These are phyloP conservation scores for Notothenia coriiceps DNA, from an alignment of 2,113 vertebrate species.

Conservation along the genomic window DNA sequence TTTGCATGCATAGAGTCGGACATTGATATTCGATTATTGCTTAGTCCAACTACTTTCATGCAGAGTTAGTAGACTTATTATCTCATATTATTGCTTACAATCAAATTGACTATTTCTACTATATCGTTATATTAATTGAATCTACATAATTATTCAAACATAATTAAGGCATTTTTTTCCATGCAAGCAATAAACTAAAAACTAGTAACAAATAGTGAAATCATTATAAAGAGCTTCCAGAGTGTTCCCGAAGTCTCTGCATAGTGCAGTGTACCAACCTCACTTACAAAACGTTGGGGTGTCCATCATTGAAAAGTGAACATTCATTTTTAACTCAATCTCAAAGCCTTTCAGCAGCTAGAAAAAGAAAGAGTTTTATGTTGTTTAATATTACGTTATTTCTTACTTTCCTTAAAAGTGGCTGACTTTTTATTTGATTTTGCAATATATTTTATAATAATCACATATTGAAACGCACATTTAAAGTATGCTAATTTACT, in stretches of 20 bases:
- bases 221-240: background rate
- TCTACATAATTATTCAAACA: constrained; percentile 75
- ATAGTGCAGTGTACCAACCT: constrained; percentile 48
- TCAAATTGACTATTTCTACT: constrained; percentile 17
- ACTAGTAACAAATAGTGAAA: constrained; percentile 22
- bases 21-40: constrained; percentile 53
- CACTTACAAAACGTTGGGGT: constrained; percentile 90
- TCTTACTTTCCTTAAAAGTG: background rate
- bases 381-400: background rate
- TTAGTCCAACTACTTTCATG: constrained; percentile 21
- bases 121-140: constrained; percentile 5
- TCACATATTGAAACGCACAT: background rate
- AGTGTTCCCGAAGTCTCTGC: constrained; percentile 7
- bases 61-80: background rate
- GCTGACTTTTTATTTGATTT: background rate
- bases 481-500: background rate
- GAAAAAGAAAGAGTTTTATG: constrained; percentile 53
- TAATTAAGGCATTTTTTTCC: constrained; percentile 52
- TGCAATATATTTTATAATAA: background rate
- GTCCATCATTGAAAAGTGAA: constrained; percentile 93
- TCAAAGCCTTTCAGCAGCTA: constrained; percentile 94
- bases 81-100: constrained; percentile 51
- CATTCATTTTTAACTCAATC: constrained; percentile 94
- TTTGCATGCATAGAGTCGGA: constrained; percentile 47
- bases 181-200: constrained; percentile 28